phyloP scores from a whole-genome alignment of 2,797 vertebrate species.

The Molothrus aeneus region DNA sequence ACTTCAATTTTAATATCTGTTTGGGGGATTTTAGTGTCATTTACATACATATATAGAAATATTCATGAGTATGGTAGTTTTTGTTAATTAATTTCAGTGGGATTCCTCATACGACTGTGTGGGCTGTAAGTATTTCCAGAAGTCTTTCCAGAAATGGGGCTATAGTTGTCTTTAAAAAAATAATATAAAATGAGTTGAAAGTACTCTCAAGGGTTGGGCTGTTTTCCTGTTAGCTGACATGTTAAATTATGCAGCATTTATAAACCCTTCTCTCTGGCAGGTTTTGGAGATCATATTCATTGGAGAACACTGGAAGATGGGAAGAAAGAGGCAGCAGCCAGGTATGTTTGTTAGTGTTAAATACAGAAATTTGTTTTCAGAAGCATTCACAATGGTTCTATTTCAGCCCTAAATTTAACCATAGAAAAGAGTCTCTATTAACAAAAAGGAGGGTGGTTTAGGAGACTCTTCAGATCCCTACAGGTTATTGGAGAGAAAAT shows the following conservation, averaged over 20 bases:
- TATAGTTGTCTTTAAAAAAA: neutral
- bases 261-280: conserved; percentile 74
- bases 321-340: conserved; percentile 93
- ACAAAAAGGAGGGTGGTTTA: neutral
- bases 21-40: neutral
- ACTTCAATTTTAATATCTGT: neutral
- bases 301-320: conserved; percentile 96
- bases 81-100: conserved; percentile 42
- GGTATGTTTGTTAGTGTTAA: conserved; percentile 74
- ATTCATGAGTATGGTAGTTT: neutral
- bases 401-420: neutral
- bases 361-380: neutral
- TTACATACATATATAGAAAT: neutral
- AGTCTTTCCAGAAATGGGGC: neutral
- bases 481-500: neutral
- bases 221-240: neutral
- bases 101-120: neutral
- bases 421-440: neutral
- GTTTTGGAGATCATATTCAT: conserved; percentile 96
- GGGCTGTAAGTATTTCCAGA: neutral
- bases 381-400: neutral
- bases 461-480: neutral
- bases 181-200: neutral
- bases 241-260: neutral
- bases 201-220: neutral